phyloP scores from a whole-genome alignment of 2,888 invertebrate species.

The Apomyelois bistriatella region DNA sequence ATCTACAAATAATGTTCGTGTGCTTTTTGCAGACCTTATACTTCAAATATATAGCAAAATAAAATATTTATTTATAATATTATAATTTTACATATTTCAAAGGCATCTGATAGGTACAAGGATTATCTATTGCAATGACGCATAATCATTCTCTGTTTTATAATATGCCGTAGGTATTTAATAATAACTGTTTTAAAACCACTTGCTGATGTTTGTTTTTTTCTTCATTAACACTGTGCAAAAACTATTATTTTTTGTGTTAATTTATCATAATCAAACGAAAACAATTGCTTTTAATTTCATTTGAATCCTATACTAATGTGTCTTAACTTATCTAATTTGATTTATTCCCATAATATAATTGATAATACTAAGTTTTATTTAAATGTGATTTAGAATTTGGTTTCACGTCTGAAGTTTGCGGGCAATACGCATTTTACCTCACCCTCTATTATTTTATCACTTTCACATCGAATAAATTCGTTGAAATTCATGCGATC shows the following conservation, averaged over 20 bases:
- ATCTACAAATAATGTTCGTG: slow-evolving; percentile 15
- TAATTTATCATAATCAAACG: neutral
- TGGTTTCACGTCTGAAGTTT: slow-evolving; percentile 60
- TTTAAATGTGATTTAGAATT: slow-evolving; percentile 76
- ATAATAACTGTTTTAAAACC: neutral
- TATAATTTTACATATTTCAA: slow-evolving; percentile 4
- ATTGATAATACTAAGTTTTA: slow-evolving; percentile 50
- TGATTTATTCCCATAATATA: slow-evolving; percentile 51
- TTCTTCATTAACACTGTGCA: neutral
- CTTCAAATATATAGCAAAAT: slow-evolving; percentile 19
- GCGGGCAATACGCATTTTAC: slow-evolving; percentile 37
- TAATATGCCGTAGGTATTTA: neutral
- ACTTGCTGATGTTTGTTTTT: neutral
- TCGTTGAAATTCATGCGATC: slow-evolving; percentile 8
- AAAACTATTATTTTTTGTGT: slow-evolving; percentile 12
- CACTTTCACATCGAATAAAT: slow-evolving; percentile 11
- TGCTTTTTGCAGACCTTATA: slow-evolving; percentile 38
- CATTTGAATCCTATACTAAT: slow-evolving; percentile 43
- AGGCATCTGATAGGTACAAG: slow-evolving; percentile 11
- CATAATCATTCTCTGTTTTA: neutral
- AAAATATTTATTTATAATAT: slow-evolving; percentile 2
- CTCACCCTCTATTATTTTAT: slow-evolving; percentile 1
- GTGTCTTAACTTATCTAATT: slow-evolving; percentile 46
- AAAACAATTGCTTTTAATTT: slow-evolving; percentile 28
- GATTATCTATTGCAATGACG: neutral